phyloP scores from a whole-genome alignment of 2,888 invertebrate species.

The Heliothis peltigera region DNA sequence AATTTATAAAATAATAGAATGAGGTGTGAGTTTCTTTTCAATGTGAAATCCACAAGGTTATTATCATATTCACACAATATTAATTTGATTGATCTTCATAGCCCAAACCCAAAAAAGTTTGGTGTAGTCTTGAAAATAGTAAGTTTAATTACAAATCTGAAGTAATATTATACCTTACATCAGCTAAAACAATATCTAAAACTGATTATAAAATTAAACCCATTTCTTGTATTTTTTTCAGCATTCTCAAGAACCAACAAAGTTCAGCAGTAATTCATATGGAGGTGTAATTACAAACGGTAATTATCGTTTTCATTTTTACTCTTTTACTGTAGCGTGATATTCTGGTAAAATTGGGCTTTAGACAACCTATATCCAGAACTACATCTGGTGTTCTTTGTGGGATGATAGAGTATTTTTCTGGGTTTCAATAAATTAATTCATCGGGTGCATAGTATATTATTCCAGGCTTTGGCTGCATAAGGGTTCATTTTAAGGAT shows the following conservation, averaged over 20 bases:
- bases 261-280: constrained; percentile 80
- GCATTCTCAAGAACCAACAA: constrained; percentile 85
- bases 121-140: too few species aligned
- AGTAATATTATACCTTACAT: too few species aligned
- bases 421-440: background rate
- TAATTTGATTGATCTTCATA: too few species aligned
- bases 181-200: too few species aligned
- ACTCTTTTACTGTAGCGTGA: constrained; percentile 9
- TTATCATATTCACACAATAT: too few species aligned
- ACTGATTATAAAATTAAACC: background rate
- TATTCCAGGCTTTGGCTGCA: background rate
- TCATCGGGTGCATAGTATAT: background rate
- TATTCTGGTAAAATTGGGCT: constrained; percentile 6
- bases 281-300: constrained; percentile 82
- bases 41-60: too few species aligned
- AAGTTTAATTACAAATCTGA: too few species aligned
- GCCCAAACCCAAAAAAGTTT: too few species aligned
- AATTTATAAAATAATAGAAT: too few species aligned
- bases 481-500: background rate
- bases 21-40: too few species aligned
- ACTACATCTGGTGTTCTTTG: background rate
- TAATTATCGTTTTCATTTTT: constrained; percentile 67
- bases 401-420: background rate
- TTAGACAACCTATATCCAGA: background rate
- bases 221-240: constrained; percentile 69